Conservation (phyloP, 1,140 invertebrate genomes). For the Brachionus angularis region DNA sequence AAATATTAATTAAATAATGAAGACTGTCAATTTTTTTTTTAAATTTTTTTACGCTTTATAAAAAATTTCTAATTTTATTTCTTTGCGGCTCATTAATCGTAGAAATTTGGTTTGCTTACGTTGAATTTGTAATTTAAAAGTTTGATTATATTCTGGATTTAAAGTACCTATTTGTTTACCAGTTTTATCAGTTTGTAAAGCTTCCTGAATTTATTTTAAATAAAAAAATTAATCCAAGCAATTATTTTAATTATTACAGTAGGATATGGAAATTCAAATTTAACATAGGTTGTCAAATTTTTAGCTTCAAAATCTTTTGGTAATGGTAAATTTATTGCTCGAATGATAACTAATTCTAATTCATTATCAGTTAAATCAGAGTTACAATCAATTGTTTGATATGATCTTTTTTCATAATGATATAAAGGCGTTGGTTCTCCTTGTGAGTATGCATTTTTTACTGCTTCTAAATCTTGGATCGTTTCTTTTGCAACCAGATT, state of each 20-base stretch:
- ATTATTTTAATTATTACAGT: constrained; percentile 64
- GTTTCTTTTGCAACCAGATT: constrained; percentile 76
- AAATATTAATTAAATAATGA: neutral
- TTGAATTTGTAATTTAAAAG: constrained; percentile 41
- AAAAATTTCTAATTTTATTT: constrained; percentile 54
- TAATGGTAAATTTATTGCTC: constrained; percentile 43
- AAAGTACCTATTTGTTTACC: constrained; percentile 74
- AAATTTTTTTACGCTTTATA: constrained; percentile 6
- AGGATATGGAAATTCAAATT: constrained; percentile 85
- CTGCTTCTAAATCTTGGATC: constrained; percentile 80
- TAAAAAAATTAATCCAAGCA: neutral
- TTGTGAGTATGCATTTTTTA: constrained; percentile 68
- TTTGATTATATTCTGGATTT: constrained; percentile 64
- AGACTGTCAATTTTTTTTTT: neutral
- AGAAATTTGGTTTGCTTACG: constrained; percentile 44
- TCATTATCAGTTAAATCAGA: constrained; percentile 86
- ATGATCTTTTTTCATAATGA: constrained; percentile 83
- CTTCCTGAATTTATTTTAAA: constrained; percentile 65
- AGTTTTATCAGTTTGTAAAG: constrained; percentile 71
- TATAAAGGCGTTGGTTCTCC: constrained; percentile 70
- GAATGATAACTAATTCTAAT: constrained; percentile 67
- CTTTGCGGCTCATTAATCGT: constrained; percentile 64
- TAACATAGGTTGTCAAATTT: constrained; percentile 88
- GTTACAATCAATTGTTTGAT: constrained; percentile 82
- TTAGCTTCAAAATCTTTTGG: constrained; percentile 69